These are phyloP conservation scores for Chaetodon auriga DNA, from an alignment of 2,113 vertebrate genomes.

Conservation along the genomic window DNA sequence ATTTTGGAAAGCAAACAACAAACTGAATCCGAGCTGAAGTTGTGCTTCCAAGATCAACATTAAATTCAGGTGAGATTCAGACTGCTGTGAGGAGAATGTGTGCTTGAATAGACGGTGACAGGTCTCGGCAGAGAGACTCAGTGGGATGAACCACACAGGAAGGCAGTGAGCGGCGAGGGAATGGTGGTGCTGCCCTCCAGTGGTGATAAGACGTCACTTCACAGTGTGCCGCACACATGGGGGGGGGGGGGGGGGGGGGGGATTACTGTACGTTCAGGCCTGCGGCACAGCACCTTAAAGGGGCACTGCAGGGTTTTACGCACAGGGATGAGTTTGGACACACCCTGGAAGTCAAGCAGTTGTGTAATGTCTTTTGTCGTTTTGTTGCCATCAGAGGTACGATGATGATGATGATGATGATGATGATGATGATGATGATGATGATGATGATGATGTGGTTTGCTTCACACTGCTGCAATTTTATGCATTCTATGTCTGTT, in stretches of 20 bases:
- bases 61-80: constrained; percentile 27
- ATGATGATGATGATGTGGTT: no score
- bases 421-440: no score
- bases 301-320: neutral
- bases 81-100: constrained; percentile 14
- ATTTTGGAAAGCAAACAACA: no score
- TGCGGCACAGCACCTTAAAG: neutral
- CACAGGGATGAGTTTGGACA: neutral
- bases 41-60: constrained; percentile 13
- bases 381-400: neutral
- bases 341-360: neutral
- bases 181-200: constrained; percentile 61
- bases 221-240: neutral
- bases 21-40: neutral
- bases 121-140: neutral
- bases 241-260: no score
- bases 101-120: constrained; percentile 20
- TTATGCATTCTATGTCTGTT: no score
- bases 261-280: no score
- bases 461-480: no score
- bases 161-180: neutral
- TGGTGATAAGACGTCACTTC: constrained; percentile 12
- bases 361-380: neutral
- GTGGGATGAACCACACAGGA: neutral
- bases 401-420: neutral